Evolutionary conservation across 2,888 invertebrate species (phyloP).

Genomic region (Tiliacea aurago): DNA sequence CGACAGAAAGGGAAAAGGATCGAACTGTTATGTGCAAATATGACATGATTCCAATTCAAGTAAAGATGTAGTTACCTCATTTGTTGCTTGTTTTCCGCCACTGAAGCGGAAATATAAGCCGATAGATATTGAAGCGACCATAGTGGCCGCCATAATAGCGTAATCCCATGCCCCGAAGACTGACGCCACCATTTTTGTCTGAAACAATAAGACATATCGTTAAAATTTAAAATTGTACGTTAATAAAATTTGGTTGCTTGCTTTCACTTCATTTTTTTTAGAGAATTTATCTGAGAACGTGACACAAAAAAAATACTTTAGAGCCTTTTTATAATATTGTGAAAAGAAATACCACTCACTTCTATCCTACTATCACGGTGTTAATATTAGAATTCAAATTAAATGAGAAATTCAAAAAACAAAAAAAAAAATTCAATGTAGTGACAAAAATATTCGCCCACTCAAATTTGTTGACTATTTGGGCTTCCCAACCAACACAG

Average conservation of each 20-base stretch:
- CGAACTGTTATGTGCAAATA: neutral
- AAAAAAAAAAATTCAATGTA: neutral
- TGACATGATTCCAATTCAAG: neutral
- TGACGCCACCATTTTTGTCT: slow-evolving; percentile 72
- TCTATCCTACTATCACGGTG: neutral
- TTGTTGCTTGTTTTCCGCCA: slow-evolving; percentile 96
- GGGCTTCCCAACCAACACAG: slow-evolving; percentile 19
- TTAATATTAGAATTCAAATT: neutral
- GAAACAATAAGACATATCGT: slow-evolving; percentile 13
- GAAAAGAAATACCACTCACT: slow-evolving; percentile 5
- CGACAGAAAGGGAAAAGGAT: neutral
- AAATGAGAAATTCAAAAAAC: neutral
- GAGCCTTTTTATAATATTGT: neutral
- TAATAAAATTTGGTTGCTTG: neutral
- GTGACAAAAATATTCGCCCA: slow-evolving; percentile 7
- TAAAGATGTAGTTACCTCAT: slow-evolving; percentile 89
- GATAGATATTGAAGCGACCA: slow-evolving; percentile 93
- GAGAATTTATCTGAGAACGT: neutral
- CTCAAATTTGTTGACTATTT: neutral
- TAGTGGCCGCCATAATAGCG: slow-evolving; percentile 92
- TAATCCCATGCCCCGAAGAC: slow-evolving; percentile 94
- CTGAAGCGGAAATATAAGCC: slow-evolving; percentile 96
- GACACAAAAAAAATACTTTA: neutral
- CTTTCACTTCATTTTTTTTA: slow-evolving; percentile 2
- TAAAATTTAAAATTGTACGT: neutral